phyloP scores from a whole-genome alignment of 2,888 invertebrate genomes.

The Volucella inflata region DNA sequence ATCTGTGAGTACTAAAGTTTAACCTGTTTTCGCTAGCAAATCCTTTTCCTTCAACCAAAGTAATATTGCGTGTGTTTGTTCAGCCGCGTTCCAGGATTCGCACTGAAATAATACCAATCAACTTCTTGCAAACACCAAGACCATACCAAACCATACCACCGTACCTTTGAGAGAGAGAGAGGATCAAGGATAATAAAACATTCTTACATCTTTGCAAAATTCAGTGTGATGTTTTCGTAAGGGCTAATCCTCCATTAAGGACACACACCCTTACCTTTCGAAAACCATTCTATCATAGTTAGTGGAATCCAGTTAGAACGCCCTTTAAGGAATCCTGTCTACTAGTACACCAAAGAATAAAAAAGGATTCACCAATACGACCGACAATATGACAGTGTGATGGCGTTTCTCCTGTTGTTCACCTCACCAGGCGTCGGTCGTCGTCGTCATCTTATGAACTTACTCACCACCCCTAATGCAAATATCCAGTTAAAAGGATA shows the following conservation, averaged over 20 bases:
- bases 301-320: constrained; percentile 36
- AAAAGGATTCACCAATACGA: constrained; percentile 6
- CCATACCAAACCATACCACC: too few species aligned
- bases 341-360: background rate
- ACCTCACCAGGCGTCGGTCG: constrained; percentile 4
- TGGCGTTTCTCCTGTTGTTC: constrained; percentile 52
- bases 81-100: constrained; percentile 69
- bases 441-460: background rate
- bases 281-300: constrained; percentile 31
- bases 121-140: constrained; percentile 51
- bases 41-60: constrained; percentile 42
- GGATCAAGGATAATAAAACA: constrained; percentile 75
- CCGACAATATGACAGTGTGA: background rate
- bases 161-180: constrained; percentile 12
- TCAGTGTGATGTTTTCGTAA: constrained; percentile 69
- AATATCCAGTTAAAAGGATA: constrained; percentile 73
- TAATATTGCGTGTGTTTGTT: constrained; percentile 66
- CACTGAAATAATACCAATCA: constrained; percentile 75
- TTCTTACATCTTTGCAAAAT: constrained; percentile 69
- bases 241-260: constrained; percentile 74
- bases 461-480: constrained; percentile 47
- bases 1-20: constrained; percentile 38
- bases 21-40: constrained; percentile 67
- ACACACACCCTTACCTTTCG: constrained; percentile 26
- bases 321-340: constrained; percentile 21